Evolutionary conservation across 2,797 vertebrate genomes (phyloP).

Genomic region (Parauchenoglanis ngamensis): DNA sequence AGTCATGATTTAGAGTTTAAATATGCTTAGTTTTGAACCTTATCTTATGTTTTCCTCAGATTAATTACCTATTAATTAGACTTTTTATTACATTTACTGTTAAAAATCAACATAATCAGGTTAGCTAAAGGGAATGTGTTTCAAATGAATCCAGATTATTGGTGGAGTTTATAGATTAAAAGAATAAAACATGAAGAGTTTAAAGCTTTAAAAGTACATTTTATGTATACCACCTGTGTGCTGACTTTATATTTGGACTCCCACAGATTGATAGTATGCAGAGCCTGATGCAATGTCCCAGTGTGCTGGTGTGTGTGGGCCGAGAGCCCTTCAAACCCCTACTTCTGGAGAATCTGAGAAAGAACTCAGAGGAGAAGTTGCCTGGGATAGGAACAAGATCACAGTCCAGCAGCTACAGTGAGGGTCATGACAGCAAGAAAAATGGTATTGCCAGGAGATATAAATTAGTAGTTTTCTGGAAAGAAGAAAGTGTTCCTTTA

Average conservation of each 20-base stretch:
- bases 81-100: not conserved
- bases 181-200: not conserved
- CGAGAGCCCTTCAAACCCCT: conserved; percentile 82
- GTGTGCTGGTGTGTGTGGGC: conserved; percentile 85
- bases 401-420: conserved; percentile 61
- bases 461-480: not conserved
- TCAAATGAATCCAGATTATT: not conserved
- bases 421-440: conserved; percentile 74
- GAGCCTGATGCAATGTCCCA: conserved; percentile 80
- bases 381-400: conserved; percentile 71
- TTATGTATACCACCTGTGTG: not conserved
- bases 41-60: not conserved
- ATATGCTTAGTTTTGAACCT: not conserved
- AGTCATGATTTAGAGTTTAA: not conserved
- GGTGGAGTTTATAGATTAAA: not conserved
- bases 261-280: conserved; percentile 86
- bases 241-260: conserved; percentile 17
- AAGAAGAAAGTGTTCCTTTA: not conserved
- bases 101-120: not conserved
- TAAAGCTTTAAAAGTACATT: not conserved
- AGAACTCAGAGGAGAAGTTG: conserved; percentile 75
- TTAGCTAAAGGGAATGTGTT: not conserved
- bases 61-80: not conserved
- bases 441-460: conserved; percentile 51
- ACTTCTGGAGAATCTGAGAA: conserved; percentile 72